Conservation (phyloP, 2,888 invertebrate genomes). For the Timandra comae region DNA sequence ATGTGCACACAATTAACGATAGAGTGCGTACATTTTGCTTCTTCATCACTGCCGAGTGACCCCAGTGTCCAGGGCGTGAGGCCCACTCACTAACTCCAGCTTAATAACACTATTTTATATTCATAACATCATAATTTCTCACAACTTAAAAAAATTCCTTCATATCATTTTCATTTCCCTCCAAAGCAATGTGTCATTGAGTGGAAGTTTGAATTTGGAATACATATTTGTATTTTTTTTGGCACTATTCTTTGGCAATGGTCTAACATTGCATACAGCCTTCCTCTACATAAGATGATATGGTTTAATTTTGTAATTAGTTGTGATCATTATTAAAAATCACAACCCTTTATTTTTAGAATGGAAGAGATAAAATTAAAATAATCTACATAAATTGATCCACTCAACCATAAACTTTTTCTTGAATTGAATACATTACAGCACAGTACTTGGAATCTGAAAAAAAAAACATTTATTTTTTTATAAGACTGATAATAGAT, state of each 20-base stretch:
- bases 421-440: neutral
- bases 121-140: slow-evolving; percentile 29
- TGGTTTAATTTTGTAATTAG: slow-evolving; percentile 28
- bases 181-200: slow-evolving; percentile 16
- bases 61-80: slow-evolving; percentile 53
- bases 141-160: neutral
- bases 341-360: slow-evolving; percentile 33
- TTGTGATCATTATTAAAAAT: slow-evolving; percentile 32
- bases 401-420: slow-evolving; percentile 28
- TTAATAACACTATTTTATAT: slow-evolving; percentile 34
- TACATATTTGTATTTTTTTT: slow-evolving; percentile 30
- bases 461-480: too few relatives aligned
- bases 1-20: slow-evolving; percentile 99
- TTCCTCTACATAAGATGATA: slow-evolving; percentile 43
- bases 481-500: too few relatives aligned
- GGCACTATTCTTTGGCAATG: slow-evolving; percentile 26
- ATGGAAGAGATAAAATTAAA: slow-evolving; percentile 31
- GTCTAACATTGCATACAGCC: slow-evolving; percentile 22
- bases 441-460: slow-evolving; percentile 2
- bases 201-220: slow-evolving; percentile 32
- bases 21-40: slow-evolving; percentile 99
- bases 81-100: slow-evolving; percentile 40
- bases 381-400: slow-evolving; percentile 64
- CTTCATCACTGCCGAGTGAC: slow-evolving; percentile 88
- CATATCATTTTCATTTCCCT: slow-evolving; percentile 4